Conservation (phyloP, 2,113 vertebrate species). For the Hydropotes inermis region DNA sequence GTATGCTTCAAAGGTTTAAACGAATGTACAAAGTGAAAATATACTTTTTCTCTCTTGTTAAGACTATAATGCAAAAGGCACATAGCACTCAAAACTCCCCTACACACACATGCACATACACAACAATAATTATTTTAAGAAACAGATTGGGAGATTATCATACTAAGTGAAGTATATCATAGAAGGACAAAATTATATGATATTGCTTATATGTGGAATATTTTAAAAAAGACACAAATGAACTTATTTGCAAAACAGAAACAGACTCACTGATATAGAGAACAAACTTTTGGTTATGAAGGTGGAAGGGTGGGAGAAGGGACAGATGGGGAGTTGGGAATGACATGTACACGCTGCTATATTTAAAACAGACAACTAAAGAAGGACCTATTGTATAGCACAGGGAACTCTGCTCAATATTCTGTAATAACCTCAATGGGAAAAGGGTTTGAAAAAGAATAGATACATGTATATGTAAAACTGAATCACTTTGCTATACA, state of each 20-base stretch:
- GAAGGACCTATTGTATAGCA: neutral
- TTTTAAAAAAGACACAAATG: neutral
- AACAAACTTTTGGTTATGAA: neutral
- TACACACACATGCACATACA: neutral
- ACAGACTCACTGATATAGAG: neutral
- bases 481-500: neutral
- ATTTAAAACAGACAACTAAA: neutral
- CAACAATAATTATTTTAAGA: neutral
- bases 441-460: neutral
- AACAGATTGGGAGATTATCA: neutral
- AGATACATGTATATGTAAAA: neutral
- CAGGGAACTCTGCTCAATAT: neutral
- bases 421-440: neutral
- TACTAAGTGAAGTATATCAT: neutral
- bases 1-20: neutral
- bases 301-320: neutral
- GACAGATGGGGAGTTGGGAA: neutral
- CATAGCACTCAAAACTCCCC: neutral
- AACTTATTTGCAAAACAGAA: neutral
- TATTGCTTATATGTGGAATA: neutral
- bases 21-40: neutral
- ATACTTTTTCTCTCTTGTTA: neutral
- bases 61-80: neutral
- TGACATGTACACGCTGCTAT: neutral
- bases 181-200: neutral